Base-by-base conservation (phyloP, 2,888 invertebrate genomes). In the Cosmorhoe ocellata region DNA sequence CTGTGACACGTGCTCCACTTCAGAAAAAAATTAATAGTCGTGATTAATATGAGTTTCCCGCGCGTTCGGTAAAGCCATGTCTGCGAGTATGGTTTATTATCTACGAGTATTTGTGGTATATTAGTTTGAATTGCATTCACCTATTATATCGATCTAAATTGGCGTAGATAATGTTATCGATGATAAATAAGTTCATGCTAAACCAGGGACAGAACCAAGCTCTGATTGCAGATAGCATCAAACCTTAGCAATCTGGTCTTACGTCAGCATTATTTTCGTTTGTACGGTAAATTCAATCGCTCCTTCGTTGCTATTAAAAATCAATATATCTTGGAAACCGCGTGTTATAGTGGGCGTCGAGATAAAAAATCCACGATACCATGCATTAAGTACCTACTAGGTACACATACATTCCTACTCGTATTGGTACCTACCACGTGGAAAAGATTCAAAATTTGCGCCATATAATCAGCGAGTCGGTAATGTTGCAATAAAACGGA, bases 71-170 rank as follows among this genome's bases (percentile, higher is more conserved):
- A 24, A 3, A 18, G 5, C 5, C 18, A 18, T n/a, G n/a, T n/a
- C n/a, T n/a, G n/a, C n/a, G 5, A 18, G 18, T 5, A 18, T 3
- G 18, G 2, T n/a, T 6, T n/a, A 47, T 39, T 55, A 55, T 48
- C 33, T 50, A 41, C 39, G 28, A 39, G 44, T 33, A 47, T 38
- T 31, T 45, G 51, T 52, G 33, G 47, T 63, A 57, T 64, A 62
- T 64, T 50, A 56, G 59, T 56, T 59, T 44, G 61, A 59, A 67
- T 65, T 64, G 63, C 58, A 64, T 62, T 62, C 54, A 67, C 63
- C 1, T 18, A 59, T 13, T 55, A 63, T 81, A 83, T 83, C 79
- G 83, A 84, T 81, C 72, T 69, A 61, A 76, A 76, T 77, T 74
- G 47, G 62, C 59, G 56, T 60, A 67, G 81, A 81, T 83, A 80